These are phyloP conservation scores for Gymnosoma rotundatum DNA, from an alignment of 2,888 invertebrate species.

Conservation along the genomic window DNA sequence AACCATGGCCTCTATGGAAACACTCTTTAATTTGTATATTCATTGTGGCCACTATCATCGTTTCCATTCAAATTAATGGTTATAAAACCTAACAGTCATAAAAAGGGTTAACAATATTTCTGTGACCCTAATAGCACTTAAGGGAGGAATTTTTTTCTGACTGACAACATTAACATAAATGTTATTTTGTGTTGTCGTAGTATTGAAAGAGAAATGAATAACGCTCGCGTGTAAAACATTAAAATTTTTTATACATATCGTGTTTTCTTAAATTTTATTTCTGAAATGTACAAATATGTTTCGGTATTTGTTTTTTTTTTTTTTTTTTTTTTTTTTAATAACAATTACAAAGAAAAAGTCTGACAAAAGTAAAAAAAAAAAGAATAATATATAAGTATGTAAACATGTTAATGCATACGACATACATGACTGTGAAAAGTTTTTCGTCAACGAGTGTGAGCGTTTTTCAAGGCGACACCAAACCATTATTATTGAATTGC, in stretches of 20 bases:
- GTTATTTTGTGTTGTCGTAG: slow-evolving; percentile 11
- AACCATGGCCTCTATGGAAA: no score
- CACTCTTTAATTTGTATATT: no score
- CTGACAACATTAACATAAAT: background rate
- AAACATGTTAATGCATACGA: no score
- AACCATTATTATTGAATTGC: background rate
- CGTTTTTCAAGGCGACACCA: slow-evolving; percentile 29
- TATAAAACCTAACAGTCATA: no score
- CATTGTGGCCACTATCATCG: no score
- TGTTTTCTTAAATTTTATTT: no score
- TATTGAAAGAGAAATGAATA: slow-evolving; percentile 2
- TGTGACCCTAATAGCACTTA: slow-evolving; percentile 22
- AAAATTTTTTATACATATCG: no score
- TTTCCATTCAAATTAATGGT: no score
- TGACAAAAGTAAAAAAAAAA: background rate
- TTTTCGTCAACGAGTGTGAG: slow-evolving; percentile 10
- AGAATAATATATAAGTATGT: background rate
- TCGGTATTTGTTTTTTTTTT: background rate
- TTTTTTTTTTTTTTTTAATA: slow-evolving; percentile 10
- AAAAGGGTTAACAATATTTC: slow-evolving; percentile 10
- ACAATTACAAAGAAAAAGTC: background rate
- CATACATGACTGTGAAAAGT: slow-evolving; percentile 8
- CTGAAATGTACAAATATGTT: no score
- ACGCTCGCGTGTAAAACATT: no score
- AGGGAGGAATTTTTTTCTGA: slow-evolving; percentile 29